Evolutionary conservation across 2,888 invertebrate genomes (phyloP).

Genomic region (Tridacna crocea): DNA sequence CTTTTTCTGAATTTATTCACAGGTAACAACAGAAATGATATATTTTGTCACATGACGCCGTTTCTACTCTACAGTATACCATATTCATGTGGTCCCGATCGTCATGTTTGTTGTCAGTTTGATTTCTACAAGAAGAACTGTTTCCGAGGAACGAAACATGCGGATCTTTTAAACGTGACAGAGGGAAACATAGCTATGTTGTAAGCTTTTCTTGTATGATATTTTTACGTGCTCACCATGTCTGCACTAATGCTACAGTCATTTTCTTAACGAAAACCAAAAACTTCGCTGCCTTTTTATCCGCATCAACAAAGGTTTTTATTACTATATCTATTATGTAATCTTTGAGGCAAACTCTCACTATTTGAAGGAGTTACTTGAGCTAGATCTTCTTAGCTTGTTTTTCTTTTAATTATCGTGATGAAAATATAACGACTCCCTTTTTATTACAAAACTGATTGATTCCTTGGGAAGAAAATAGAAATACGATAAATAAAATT

Average conservation of each 20-base stretch:
- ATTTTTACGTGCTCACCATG: neutral
- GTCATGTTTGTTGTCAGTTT: conserved; percentile 97
- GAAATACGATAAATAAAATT: too few relatives aligned
- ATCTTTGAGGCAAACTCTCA: too few relatives aligned
- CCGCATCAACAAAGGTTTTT: too few relatives aligned
- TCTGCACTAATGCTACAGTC: neutral
- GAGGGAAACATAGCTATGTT: conserved; percentile 92
- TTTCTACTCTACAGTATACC: conserved; percentile 98
- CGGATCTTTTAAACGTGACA: conserved; percentile 91
- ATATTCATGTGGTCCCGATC: conserved; percentile 98
- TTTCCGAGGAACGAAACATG: conserved; percentile 93
- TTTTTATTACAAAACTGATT: too few relatives aligned
- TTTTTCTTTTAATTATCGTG: too few relatives aligned
- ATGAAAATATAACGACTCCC: too few relatives aligned
- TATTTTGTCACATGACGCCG: conserved; percentile 99
- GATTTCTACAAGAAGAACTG: conserved; percentile 96
- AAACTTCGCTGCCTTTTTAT: too few relatives aligned
- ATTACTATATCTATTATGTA: too few relatives aligned
- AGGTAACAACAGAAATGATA: conserved; percentile 70
- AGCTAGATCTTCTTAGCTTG: too few relatives aligned
- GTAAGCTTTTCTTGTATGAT: conserved; percentile 84
- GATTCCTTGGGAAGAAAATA: too few relatives aligned
- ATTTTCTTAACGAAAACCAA: too few relatives aligned
- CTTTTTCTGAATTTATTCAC: conserved; percentile 3
- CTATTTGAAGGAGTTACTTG: too few relatives aligned